Evolutionary conservation across 2,888 invertebrate genomes (phyloP).

Genomic region (Zaprionus lineosus): DNA sequence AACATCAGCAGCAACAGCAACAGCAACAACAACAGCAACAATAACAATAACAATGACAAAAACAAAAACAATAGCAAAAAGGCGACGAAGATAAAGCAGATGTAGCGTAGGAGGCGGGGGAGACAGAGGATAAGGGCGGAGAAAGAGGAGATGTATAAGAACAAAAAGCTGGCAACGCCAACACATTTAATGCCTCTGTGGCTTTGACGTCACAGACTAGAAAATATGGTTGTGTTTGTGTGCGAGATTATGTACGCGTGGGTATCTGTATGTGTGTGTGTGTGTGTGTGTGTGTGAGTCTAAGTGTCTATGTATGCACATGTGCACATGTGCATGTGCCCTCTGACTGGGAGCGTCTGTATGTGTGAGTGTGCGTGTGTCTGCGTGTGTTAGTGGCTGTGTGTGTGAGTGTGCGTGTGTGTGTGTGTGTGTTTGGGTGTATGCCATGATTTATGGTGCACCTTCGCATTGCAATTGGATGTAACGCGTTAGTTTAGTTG

Average conservation of each 20-base stretch:
- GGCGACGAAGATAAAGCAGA: too few species aligned
- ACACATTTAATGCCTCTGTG: conserved; percentile 44
- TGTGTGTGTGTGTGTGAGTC: background rate
- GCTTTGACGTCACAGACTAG: conserved; percentile 55
- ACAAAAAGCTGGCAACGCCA: conserved; percentile 35
- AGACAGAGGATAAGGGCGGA: too few species aligned
- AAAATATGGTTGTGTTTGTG: conserved; percentile 1
- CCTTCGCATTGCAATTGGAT: conserved; percentile 48
- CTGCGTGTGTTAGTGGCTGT: conserved; percentile 3
- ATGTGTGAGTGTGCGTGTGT: background rate
- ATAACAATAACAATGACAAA: conserved; percentile 8
- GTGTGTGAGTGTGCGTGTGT: conserved; percentile 1
- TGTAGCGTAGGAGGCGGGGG: too few species aligned
- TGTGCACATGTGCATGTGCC: background rate
- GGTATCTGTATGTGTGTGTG: background rate
- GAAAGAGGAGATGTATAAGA: too few species aligned
- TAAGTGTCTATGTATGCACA: background rate
- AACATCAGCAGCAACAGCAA: background rate
- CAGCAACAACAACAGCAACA: background rate
- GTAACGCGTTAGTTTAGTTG: conserved; percentile 36
- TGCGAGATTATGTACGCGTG: too few species aligned
- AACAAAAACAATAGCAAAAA: too few species aligned
- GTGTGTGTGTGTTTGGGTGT: conserved; percentile 1
- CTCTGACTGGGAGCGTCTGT: background rate
- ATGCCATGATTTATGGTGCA: conserved; percentile 57